Conservation (phyloP, 2,113 vertebrate species). For the Erythrolamprus reginae region DNA sequence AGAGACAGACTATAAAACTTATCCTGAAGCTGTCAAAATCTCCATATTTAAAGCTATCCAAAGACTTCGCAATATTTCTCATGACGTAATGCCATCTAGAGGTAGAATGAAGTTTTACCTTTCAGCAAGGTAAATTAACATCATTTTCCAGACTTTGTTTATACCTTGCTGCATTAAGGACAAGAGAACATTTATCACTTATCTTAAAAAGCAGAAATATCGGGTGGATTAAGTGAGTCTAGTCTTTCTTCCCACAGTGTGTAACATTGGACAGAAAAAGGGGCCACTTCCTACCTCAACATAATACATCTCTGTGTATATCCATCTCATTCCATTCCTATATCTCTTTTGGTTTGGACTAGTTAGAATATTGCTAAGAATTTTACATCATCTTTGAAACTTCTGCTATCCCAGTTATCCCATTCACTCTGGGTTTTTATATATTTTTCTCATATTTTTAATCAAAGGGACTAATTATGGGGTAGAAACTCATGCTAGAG, state of each 20-base stretch:
- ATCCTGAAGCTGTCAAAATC: slow-evolving; percentile 40
- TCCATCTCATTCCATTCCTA: background rate
- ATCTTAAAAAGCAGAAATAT: background rate
- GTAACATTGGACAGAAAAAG: background rate
- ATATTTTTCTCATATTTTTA: background rate
- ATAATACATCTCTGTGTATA: background rate
- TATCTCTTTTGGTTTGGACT: background rate
- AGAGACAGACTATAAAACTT: background rate
- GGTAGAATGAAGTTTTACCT: slow-evolving; percentile 63
- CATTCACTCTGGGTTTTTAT: too few species aligned
- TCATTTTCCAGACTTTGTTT: background rate
- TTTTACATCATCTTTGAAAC: background rate
- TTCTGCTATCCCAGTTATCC: background rate
- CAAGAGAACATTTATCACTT: background rate
- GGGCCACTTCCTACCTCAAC: background rate
- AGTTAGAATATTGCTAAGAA: background rate
- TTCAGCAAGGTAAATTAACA: slow-evolving; percentile 24
- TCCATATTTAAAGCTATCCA: slow-evolving; percentile 21
- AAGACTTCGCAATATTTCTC: slow-evolving; percentile 59
- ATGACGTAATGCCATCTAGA: slow-evolving; percentile 74
- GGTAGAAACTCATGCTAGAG: background rate
- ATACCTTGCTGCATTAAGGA: background rate
- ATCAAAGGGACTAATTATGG: background rate
- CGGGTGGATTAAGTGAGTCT: background rate
- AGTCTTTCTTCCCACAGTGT: background rate